A percentile compares a stretch with the other conserved stretches of the same genome.
These are phyloP conservation scores for Triops cancriformis DNA, from an alignment of 1,140 invertebrate species.

Conservation along the genomic window DNA sequence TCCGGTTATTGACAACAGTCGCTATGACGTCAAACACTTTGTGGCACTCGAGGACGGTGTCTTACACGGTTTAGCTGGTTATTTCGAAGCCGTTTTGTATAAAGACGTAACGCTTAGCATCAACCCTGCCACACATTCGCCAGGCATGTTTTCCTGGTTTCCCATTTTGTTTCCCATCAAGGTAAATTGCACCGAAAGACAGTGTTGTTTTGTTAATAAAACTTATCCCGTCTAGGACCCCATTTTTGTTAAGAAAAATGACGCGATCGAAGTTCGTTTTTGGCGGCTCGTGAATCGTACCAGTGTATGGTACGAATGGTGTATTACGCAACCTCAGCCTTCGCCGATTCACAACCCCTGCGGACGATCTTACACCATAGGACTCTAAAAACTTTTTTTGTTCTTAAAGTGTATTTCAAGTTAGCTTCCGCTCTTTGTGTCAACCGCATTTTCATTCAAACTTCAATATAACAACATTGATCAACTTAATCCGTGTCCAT, in stretches of 20 bases:
- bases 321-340: slow-evolving; percentile 56
- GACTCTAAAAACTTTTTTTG: slow-evolving; percentile 37
- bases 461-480: slow-evolving; percentile 2
- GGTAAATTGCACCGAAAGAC: slow-evolving; percentile 40
- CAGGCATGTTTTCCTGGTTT: slow-evolving; percentile 95
- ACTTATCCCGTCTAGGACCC: slow-evolving; percentile 53
- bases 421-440: neutral
- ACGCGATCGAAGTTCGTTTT: slow-evolving; percentile 69
- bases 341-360: slow-evolving; percentile 67
- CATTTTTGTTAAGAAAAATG: slow-evolving; percentile 57
- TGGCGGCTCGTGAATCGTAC: slow-evolving; percentile 68
- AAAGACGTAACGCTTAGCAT: slow-evolving; percentile 80
- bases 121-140: slow-evolving; percentile 73
- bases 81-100: slow-evolving; percentile 83
- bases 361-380: slow-evolving; percentile 65
- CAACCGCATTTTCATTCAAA: neutral
- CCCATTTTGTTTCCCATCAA: slow-evolving; percentile 86
- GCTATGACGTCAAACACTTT: slow-evolving; percentile 63
- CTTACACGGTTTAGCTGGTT: slow-evolving; percentile 88
- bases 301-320: slow-evolving; percentile 97
- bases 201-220: neutral
- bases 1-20: slow-evolving; percentile 46
- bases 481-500: neutral
- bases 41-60: slow-evolving; percentile 60
- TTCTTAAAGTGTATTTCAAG: neutral